These are phyloP conservation scores for Macrosiphum euphorbiae DNA, from an alignment of 2,888 invertebrate genomes.

Conservation along the genomic window DNA sequence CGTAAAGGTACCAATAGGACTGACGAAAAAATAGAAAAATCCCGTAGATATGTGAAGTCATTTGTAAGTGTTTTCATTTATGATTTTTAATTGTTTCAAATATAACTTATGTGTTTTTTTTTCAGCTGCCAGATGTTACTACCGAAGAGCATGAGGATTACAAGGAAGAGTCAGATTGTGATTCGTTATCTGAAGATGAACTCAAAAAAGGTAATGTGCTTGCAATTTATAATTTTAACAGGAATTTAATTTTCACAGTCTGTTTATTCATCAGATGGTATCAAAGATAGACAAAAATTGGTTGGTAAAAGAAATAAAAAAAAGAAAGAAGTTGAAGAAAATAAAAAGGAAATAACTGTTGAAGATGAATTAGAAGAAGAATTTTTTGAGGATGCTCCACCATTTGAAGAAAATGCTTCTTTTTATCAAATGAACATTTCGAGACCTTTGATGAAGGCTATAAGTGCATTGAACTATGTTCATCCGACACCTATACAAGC, in stretches of 20 bases:
- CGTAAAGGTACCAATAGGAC: conserved; percentile 84
- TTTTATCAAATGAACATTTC: conserved; percentile 98
- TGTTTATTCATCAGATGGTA: conserved; percentile 73
- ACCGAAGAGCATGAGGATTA: conserved; percentile 73
- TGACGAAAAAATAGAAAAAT: conserved; percentile 85
- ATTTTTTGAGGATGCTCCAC: conserved; percentile 78
- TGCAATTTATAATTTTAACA: background rate
- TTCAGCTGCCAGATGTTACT: conserved; percentile 56
- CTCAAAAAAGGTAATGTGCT: conserved; percentile 73
- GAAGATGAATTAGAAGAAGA: conserved; percentile 69
- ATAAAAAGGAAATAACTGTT: conserved; percentile 71
- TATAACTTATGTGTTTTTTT: background rate
- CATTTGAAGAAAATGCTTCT: conserved; percentile 76
- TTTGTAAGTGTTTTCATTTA: conserved; percentile 70
- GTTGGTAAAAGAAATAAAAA: conserved; percentile 71
- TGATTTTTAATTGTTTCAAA: background rate
- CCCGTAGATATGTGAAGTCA: conserved; percentile 73
- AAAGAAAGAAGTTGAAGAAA: conserved; percentile 71
- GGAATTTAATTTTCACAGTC: background rate
- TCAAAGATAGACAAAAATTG: conserved; percentile 78
- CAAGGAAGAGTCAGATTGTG: conserved; percentile 73
- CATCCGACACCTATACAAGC: conserved; percentile 98
- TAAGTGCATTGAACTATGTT: conserved; percentile 87
- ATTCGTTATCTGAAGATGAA: conserved; percentile 84
- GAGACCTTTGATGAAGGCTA: conserved; percentile 91